Conservation (phyloP, 2,888 invertebrate genomes). For the Caenorhabditis sinica region DNA sequence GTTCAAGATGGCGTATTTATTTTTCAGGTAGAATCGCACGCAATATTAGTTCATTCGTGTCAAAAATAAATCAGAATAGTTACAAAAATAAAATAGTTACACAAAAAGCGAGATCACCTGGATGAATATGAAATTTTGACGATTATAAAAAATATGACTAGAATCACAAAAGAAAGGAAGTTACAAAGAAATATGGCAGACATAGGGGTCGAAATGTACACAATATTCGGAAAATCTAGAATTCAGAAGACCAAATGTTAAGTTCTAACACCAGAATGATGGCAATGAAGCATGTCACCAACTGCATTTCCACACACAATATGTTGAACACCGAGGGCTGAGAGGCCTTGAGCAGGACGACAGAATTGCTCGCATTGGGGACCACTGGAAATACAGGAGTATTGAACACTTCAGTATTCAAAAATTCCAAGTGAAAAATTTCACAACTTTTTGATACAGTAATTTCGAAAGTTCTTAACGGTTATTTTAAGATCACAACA, state of each 20-base stretch:
- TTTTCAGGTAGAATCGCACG: no score
- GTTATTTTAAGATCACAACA: no score
- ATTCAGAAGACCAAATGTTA: slow-evolving; percentile 5
- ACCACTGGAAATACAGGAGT: slow-evolving; percentile 61
- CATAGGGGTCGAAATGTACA: background rate
- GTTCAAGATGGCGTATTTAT: no score
- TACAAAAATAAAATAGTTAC: no score
- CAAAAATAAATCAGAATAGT: no score
- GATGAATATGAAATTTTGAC: no score
- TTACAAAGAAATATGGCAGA: background rate
- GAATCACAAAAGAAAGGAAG: background rate
- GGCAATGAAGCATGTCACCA: slow-evolving; percentile 79
- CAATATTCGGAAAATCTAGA: background rate
- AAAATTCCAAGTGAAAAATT: no score
- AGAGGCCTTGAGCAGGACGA: slow-evolving; percentile 73
- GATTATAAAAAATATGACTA: background rate
- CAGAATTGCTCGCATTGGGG: slow-evolving; percentile 82
- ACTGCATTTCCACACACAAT: slow-evolving; percentile 80
- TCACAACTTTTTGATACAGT: no score
- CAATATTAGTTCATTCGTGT: no score
- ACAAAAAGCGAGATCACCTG: no score
- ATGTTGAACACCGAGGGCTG: slow-evolving; percentile 80
- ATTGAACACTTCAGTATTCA: no score
- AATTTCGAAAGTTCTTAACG: no score
- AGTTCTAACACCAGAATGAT: slow-evolving; percentile 78